A percentile compares a stretch with the other conserved stretches of the same genome.
phyloP scores from a whole-genome alignment of 2,113 vertebrate species.

The Upupa epops region DNA sequence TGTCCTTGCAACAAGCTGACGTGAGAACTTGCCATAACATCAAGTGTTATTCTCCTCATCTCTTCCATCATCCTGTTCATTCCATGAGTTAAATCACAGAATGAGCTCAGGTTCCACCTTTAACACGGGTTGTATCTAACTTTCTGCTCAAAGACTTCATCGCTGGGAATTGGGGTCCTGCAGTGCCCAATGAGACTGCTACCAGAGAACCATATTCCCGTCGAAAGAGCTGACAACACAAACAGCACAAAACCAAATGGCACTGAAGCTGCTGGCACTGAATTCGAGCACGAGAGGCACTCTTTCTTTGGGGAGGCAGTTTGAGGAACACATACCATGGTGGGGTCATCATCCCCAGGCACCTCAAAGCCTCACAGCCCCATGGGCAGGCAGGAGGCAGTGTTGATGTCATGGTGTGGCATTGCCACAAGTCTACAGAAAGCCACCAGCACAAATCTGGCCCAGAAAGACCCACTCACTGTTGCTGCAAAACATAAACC shows the following conservation, averaged over 20 bases:
- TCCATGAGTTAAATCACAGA: background rate
- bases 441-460: background rate
- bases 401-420: fast-evolving
- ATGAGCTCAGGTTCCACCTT: background rate
- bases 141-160: background rate
- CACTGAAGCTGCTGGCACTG: background rate
- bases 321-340: fast-evolving
- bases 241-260: background rate
- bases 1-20: background rate
- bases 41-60: background rate
- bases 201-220: background rate
- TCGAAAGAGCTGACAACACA: fast-evolving
- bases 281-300: fast-evolving
- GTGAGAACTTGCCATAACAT: background rate
- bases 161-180: background rate
- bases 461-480: background rate
- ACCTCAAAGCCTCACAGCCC: background rate
- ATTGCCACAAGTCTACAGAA: background rate
- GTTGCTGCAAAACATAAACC: slow-evolving; percentile 15
- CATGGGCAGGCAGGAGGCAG: background rate
- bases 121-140: background rate
- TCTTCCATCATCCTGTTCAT: background rate
- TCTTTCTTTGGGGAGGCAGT: background rate
- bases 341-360: too few relatives aligned
- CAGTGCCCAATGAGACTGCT: fast-evolving